Evolutionary conservation across 2,888 invertebrate genomes (phyloP).

Genomic region (Fissipunctia ypsillon): DNA sequence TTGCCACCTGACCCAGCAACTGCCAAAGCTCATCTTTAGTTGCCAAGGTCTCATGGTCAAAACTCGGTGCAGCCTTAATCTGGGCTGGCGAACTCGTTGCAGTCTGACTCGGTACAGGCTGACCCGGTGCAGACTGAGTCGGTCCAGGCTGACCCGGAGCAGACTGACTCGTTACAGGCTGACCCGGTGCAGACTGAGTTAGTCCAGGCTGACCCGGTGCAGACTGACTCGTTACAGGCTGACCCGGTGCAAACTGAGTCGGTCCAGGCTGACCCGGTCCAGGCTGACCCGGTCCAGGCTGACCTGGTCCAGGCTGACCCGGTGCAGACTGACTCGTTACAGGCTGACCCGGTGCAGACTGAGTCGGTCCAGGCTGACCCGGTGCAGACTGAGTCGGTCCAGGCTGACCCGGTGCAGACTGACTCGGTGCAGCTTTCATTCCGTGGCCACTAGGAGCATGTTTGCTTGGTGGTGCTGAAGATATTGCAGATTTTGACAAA

Average conservation of each 20-base stretch:
- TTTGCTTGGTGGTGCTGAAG: not conserved
- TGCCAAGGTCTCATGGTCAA: constrained; percentile 8
- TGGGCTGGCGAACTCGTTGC: not conserved
- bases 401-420: not conserved
- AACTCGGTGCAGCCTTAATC: not conserved
- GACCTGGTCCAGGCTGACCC: no score
- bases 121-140: not conserved
- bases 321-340: not conserved
- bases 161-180: not conserved
- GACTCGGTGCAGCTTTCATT: not conserved
- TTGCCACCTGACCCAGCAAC: no score
- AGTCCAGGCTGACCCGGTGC: not conserved
- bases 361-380: not conserved
- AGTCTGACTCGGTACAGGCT: not conserved
- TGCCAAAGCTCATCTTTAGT: no score
- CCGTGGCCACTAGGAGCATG: not conserved
- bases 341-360: not conserved
- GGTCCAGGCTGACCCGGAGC: not conserved
- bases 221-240: not conserved
- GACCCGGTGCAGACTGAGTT: no score
- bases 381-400: not conserved
- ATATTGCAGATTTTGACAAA: not conserved
- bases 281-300: no score
- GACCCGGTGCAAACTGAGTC: not conserved
- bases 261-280: no score